Conservation (phyloP, 2,797 vertebrate genomes). For the Anguilla marmorata region DNA sequence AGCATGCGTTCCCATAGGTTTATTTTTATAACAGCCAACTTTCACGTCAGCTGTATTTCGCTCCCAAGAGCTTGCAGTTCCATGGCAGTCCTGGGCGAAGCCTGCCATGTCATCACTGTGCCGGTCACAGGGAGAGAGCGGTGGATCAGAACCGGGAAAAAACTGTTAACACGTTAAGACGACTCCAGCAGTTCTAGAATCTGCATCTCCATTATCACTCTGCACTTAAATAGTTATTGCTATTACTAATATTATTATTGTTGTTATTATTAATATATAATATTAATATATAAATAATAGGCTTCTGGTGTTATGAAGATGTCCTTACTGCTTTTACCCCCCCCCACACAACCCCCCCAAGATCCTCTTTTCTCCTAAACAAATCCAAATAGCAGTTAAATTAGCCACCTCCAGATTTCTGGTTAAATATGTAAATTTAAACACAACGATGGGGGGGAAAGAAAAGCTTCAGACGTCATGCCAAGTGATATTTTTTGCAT, state of each 20-base stretch:
- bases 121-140: background rate
- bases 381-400: background rate
- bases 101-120: no score
- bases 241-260: no score
- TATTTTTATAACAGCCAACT: no score
- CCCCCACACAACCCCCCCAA: no score
- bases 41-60: no score
- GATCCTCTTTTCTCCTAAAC: background rate
- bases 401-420: background rate
- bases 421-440: background rate
- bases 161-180: no score
- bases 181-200: background rate
- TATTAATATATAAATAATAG: background rate
- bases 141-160: background rate
- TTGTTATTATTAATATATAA: no score
- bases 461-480: background rate
- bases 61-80: no score
- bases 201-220: background rate
- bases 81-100: no score
- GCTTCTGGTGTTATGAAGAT: background rate
- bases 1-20: no score
- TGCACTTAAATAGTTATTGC: background rate
- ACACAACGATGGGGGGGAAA: background rate
- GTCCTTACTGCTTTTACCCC: no score
- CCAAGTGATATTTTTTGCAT: background rate